Conservation (phyloP, 1,140 invertebrate species). For the Helicoverpa armigera region DNA sequence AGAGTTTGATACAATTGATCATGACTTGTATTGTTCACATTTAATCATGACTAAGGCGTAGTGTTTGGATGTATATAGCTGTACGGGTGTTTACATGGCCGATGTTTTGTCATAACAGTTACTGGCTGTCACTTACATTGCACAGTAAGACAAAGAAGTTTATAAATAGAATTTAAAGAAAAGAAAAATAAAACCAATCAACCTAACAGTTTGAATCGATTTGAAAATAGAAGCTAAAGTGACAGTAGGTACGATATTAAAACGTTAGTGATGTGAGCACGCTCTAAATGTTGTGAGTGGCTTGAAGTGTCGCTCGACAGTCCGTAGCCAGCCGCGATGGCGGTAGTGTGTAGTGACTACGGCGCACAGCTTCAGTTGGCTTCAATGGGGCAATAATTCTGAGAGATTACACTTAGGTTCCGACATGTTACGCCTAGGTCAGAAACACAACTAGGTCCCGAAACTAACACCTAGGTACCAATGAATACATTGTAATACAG, state of each 20-base stretch:
- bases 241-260: background rate
- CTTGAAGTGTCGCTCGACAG: constrained; percentile 85
- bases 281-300: constrained; percentile 53
- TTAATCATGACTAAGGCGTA: constrained; percentile 41
- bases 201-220: background rate
- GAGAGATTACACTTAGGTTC: constrained; percentile 61
- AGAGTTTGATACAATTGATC: constrained; percentile 46
- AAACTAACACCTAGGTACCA: constrained; percentile 50
- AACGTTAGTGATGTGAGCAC: constrained; percentile 32
- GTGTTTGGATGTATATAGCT: constrained; percentile 44
- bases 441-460: background rate
- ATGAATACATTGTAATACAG: constrained; percentile 60
- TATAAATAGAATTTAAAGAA: background rate
- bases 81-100: constrained; percentile 22
- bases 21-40: constrained; percentile 44
- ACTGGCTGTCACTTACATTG: constrained; percentile 9
- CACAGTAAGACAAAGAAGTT: background rate
- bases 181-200: background rate
- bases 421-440: constrained; percentile 28
- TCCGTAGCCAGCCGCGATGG: constrained; percentile 66
- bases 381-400: constrained; percentile 71
- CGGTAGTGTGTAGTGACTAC: constrained; percentile 79
- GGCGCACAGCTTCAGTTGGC: constrained; percentile 83
- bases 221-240: background rate
- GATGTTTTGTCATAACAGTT: constrained; percentile 4